phyloP scores from a whole-genome alignment of 2,113 vertebrate genomes.

The Sapayoa aenigma region DNA sequence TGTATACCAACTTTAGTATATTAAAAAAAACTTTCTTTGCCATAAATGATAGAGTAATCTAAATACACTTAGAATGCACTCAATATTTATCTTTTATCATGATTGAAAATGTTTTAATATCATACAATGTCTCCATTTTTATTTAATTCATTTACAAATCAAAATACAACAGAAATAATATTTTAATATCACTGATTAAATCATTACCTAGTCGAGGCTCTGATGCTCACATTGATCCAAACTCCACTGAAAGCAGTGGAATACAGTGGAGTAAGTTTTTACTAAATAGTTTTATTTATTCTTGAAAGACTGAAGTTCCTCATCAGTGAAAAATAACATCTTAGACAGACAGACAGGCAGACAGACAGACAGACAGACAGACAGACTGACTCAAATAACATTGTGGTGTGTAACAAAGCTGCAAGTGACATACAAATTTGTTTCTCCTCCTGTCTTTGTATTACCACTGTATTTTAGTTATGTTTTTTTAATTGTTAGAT shows the following conservation, averaged over 20 bases:
- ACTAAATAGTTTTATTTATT: background rate
- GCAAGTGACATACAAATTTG: background rate
- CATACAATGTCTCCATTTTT: background rate
- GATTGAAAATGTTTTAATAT: background rate
- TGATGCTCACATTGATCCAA: background rate
- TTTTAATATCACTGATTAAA: background rate
- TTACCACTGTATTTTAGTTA: background rate
- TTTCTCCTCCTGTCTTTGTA: background rate
- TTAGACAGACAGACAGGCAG: background rate
- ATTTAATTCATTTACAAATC: background rate
- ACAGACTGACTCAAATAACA: background rate
- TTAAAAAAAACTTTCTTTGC: background rate
- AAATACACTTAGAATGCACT: background rate
- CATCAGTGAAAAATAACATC: background rate
- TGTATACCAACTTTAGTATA: background rate
- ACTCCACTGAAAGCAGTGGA: background rate
- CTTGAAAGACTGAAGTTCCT: background rate
- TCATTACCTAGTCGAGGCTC: background rate
- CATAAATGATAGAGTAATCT: background rate
- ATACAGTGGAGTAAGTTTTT: background rate
- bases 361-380: no score
- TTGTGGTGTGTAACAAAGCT: background rate
- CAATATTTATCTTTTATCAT: background rate
- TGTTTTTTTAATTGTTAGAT: background rate
- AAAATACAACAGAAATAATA: background rate